These are phyloP conservation scores for Prostheceraeus crozeri DNA, from an alignment of 2,888 invertebrate species.

Conservation along the genomic window DNA sequence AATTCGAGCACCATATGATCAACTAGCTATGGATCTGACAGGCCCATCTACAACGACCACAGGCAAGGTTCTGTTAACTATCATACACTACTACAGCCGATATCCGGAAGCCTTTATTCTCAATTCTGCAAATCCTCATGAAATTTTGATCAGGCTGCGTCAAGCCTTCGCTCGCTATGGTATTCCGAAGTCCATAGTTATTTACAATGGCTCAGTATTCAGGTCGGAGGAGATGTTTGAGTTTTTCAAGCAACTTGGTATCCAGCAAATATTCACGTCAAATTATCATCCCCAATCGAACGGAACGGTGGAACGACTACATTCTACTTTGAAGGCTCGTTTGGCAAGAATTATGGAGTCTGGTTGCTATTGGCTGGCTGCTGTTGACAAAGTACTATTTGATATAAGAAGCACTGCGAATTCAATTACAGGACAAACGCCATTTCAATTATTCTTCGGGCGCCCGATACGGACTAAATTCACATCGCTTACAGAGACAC, in stretches of 20 bases:
- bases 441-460: constrained; percentile 10
- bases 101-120: constrained; percentile 10
- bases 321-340: background rate
- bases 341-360: too few relatives aligned
- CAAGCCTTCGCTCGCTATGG: background rate
- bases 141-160: constrained; percentile 14
- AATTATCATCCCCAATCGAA: constrained; percentile 1
- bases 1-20: background rate
- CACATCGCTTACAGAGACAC: background rate
- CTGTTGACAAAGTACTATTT: background rate
- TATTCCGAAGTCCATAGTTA: constrained; percentile 2
- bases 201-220: constrained; percentile 7
- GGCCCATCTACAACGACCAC: background rate
- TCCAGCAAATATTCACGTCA: background rate
- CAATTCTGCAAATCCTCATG: background rate
- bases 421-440: constrained; percentile 7
- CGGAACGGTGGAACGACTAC: constrained; percentile 20
- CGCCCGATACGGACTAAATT: constrained; percentile 3
- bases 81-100: constrained; percentile 9
- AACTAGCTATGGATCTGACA: constrained; percentile 6
- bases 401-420: constrained; percentile 14
- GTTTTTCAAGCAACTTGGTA: constrained; percentile 1
- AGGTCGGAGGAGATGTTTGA: background rate
- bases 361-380: background rate
- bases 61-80: background rate